These are phyloP conservation scores for Capromys pilorides DNA, from an alignment of 2,797 vertebrate species.

Conservation along the genomic window DNA sequence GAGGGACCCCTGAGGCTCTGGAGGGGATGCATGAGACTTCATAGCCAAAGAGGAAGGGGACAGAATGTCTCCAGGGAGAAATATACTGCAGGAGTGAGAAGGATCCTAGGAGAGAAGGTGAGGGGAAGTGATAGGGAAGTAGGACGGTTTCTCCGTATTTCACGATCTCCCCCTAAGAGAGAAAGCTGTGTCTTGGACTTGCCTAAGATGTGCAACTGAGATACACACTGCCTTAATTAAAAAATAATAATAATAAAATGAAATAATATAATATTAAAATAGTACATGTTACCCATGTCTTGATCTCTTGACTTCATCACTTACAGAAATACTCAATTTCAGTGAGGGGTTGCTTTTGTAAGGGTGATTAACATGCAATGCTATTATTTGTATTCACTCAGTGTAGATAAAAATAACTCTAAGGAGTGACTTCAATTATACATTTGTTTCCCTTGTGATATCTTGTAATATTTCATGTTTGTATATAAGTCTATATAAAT, in stretches of 20 bases:
- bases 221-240: too few relatives aligned
- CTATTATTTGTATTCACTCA: background rate
- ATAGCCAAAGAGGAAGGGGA: too few relatives aligned
- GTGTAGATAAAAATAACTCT: constrained; percentile 14
- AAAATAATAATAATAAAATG: background rate
- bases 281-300: background rate
- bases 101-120: too few relatives aligned
- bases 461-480: background rate
- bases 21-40: too few relatives aligned
- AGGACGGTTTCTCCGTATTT: too few relatives aligned
- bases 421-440: background rate
- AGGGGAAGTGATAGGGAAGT: too few relatives aligned
- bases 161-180: too few relatives aligned
- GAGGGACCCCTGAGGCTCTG: too few relatives aligned
- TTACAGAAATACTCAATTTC: background rate
- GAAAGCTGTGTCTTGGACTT: too few relatives aligned
- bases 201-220: too few relatives aligned
- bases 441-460: background rate
- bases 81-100: too few relatives aligned
- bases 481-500: background rate
- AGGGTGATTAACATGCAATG: background rate
- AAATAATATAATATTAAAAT: background rate
- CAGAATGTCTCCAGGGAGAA: too few relatives aligned
- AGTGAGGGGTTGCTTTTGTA: background rate
- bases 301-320: background rate